These are phyloP conservation scores for Psilopsiagon aurifrons DNA, from an alignment of 2,113 vertebrate species.

Conservation along the genomic window DNA sequence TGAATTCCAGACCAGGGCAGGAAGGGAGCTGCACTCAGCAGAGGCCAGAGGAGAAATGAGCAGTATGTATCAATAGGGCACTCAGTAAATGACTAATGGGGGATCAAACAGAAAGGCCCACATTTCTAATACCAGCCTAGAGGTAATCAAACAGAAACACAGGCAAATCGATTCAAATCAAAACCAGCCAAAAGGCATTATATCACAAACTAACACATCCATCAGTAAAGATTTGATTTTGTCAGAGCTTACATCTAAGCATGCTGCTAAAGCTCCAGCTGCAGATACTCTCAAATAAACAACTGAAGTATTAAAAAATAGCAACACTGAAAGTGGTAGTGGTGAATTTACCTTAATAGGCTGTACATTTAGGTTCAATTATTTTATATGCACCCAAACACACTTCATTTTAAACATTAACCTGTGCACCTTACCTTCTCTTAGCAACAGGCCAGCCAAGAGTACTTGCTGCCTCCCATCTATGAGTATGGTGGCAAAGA, in stretches of 20 bases:
- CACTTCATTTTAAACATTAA: background rate
- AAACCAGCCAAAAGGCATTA: background rate
- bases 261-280: background rate
- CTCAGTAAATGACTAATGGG: background rate
- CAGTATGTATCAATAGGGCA: background rate
- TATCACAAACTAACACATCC: background rate
- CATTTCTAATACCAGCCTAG: background rate
- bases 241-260: background rate
- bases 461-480: background rate
- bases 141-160: background rate
- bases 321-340: background rate
- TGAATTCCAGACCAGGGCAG: background rate
- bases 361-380: background rate
- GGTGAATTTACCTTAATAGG: background rate
- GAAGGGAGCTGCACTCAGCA: background rate
- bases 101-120: background rate
- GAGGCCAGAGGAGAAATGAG: background rate
- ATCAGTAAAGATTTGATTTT: background rate
- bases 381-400: background rate
- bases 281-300: background rate
- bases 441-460: background rate
- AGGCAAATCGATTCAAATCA: constrained; percentile 19
- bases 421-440: background rate
- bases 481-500: background rate
- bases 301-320: background rate